Evolutionary conservation across 2,888 invertebrate genomes (phyloP).

Genomic region (Ctenicera cuprea): DNA sequence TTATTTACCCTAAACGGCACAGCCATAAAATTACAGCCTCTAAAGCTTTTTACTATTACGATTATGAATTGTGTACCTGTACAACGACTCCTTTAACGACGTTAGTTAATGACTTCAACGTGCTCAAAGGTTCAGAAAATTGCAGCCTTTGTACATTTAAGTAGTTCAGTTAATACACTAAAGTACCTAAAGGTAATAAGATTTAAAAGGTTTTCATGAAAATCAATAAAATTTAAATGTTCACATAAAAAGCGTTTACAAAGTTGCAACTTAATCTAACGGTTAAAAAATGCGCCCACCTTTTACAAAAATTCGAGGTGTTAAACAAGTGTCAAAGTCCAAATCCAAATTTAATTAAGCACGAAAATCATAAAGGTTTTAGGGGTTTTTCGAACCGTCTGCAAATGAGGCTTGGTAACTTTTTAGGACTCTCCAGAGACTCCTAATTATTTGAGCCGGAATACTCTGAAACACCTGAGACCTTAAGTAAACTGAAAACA

Average conservation of each 20-base stretch:
- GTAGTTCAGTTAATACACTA: not conserved
- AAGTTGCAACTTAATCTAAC: too few species aligned
- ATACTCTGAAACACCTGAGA: constrained; percentile 40
- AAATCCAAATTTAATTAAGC: constrained; percentile 31
- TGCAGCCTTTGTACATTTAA: not conserved
- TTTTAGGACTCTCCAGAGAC: constrained; percentile 25
- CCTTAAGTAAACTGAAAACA: constrained; percentile 39
- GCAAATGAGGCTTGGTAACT: constrained; percentile 35
- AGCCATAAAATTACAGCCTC: not conserved
- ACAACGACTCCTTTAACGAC: too few species aligned
- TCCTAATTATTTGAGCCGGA: constrained; percentile 41
- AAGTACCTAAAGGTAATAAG: too few species aligned
- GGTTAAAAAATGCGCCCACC: too few species aligned
- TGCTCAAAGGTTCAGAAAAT: constrained; percentile 7
- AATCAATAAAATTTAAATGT: too few species aligned
- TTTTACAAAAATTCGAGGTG: too few species aligned
- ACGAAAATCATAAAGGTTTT: constrained; percentile 19
- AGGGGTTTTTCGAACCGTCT: constrained; percentile 35
- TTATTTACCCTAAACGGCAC: constrained; percentile 2
- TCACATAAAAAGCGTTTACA: too few species aligned
- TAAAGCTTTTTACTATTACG: too few species aligned
- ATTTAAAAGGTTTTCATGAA: too few species aligned
- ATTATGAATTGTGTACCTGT: too few species aligned
- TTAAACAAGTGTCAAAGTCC: constrained; percentile 18
- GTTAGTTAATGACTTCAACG: too few species aligned